These are phyloP conservation scores for Cossypha polioptera DNA, from an alignment of 2,797 vertebrate genomes.

Conservation along the genomic window DNA sequence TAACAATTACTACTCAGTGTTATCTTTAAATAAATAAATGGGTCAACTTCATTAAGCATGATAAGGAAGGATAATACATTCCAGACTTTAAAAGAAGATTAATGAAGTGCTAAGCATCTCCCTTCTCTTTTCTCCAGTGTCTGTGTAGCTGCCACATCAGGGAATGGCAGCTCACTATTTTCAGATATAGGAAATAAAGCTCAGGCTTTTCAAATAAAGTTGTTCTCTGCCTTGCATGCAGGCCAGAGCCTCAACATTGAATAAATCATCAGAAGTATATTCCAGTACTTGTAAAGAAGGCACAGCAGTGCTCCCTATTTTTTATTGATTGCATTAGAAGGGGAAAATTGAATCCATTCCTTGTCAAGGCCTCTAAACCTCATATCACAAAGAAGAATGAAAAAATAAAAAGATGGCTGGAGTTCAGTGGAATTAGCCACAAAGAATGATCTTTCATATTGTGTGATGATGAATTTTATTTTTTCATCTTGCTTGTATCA, in stretches of 20 bases:
- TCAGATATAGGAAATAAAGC: conserved; percentile 20
- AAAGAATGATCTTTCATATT: conserved; percentile 50
- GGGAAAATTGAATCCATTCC: conserved; percentile 61
- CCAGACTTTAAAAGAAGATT: not conserved
- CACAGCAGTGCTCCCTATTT: not conserved
- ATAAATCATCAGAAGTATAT: conserved; percentile 64
- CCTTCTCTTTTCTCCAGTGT: not conserved
- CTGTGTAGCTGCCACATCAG: not conserved
- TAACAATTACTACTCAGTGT: not conserved
- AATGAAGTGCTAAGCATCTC: not conserved
- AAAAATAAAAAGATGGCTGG: not conserved
- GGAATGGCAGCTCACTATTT: conserved; percentile 5
- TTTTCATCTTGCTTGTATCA: conserved; percentile 45
- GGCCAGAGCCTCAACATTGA: conserved; percentile 2
- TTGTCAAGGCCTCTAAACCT: conserved; percentile 29
- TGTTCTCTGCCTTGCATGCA: not conserved
- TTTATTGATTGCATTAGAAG: conserved; percentile 55
- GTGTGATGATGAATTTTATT: conserved; percentile 56
- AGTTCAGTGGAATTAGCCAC: conserved; percentile 55
- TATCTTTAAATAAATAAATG: not conserved
- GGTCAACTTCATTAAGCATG: not conserved
- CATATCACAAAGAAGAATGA: conserved; percentile 19
- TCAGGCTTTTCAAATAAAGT: conserved; percentile 52
- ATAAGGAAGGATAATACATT: not conserved
- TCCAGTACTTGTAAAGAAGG: conserved; percentile 35